Evolutionary conservation across 64 coral and sea anemone genomes (phyloP).

Genomic region (Actinia equina): DNA sequence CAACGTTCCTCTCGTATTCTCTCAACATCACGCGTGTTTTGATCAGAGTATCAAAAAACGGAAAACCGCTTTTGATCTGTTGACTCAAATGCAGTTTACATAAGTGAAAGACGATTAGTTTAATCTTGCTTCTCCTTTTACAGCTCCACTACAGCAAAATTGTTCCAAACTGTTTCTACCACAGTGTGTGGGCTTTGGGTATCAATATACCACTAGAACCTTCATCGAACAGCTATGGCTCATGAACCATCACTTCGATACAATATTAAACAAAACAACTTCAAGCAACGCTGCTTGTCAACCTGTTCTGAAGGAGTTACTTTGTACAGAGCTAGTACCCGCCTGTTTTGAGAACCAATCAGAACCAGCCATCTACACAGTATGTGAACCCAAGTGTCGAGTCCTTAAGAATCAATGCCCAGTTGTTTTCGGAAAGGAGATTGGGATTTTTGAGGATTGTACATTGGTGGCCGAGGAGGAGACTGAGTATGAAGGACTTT

Average conservation of each 20-base stretch:
- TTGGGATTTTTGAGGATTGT: constrained; percentile 34
- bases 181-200: constrained; percentile 33
- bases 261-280: neutral
- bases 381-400: constrained; percentile 31
- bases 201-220: constrained; percentile 14
- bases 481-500: constrained; percentile 40
- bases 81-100: too few species aligned
- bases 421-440: constrained; percentile 22
- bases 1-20: too few species aligned
- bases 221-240: constrained; percentile 13
- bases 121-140: neutral
- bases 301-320: neutral
- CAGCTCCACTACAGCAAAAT: constrained; percentile 31
- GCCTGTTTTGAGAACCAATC: constrained; percentile 36
- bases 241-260: neutral
- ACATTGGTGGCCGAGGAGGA: constrained; percentile 18
- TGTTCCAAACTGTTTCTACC: constrained; percentile 33
- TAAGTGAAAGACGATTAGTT: too few species aligned
- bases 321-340: constrained; percentile 40
- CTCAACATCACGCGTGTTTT: too few species aligned
- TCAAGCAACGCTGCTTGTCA: neutral
- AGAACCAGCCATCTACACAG: constrained; percentile 35
- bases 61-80: too few species aligned
- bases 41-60: too few species aligned
- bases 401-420: constrained; percentile 23